Evolutionary conservation across 2,888 invertebrate genomes (phyloP).

Genomic region (Apoda limacodes): DNA sequence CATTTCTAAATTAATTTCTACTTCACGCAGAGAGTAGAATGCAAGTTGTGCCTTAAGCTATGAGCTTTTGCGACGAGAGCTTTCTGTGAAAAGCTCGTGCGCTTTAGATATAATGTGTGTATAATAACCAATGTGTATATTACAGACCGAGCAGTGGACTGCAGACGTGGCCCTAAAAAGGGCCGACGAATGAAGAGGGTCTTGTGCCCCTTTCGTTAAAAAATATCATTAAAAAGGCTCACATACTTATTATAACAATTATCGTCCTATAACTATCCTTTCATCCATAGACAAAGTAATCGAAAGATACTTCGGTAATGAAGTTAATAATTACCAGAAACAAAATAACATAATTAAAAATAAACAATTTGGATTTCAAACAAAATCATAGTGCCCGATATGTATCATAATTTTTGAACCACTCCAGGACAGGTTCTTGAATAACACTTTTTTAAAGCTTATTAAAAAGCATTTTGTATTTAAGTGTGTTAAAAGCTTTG

Average conservation of each 20-base stretch:
- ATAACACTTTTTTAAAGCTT: constrained; percentile 1
- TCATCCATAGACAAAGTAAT: constrained; percentile 8
- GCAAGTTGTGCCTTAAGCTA: too few species aligned
- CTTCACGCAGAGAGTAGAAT: too few species aligned
- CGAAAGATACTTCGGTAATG: constrained; percentile 4
- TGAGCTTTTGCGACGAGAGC: too few species aligned
- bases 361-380: constrained; percentile 8
- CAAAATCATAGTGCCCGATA: constrained; percentile 2
- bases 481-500: not conserved
- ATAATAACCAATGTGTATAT: too few species aligned
- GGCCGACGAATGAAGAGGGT: too few species aligned
- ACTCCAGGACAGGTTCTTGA: constrained; percentile 3
- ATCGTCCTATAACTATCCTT: constrained; percentile 8
- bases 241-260: constrained; percentile 1
- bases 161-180: too few species aligned
- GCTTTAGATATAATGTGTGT: too few species aligned
- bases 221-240: too few species aligned
- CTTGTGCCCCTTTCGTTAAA: too few species aligned
- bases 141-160: too few species aligned
- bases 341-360: constrained; percentile 4
- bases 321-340: constrained; percentile 3
- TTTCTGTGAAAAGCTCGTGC: too few species aligned
- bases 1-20: too few species aligned
- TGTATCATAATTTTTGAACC: constrained; percentile 6
- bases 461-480: not conserved